These are phyloP conservation scores for Eciton burchellii DNA, from an alignment of 1,140 invertebrate species.

Conservation along the genomic window DNA sequence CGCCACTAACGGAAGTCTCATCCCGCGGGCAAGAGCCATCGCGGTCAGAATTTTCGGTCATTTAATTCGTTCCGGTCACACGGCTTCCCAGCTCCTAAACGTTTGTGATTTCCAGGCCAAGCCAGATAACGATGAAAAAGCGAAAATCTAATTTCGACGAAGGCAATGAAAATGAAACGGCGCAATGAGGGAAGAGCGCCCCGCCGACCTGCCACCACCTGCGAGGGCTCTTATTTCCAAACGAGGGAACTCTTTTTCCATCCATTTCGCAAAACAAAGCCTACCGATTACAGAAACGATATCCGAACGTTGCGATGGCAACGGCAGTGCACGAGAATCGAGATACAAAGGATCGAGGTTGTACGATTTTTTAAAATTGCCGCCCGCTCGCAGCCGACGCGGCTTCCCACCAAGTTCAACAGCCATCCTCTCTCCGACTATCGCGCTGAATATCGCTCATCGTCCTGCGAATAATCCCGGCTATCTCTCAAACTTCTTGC, in stretches of 20 bases:
- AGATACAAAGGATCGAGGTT: background rate
- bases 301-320: background rate
- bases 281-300: background rate
- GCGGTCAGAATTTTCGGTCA: slow-evolving; percentile 21
- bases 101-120: background rate
- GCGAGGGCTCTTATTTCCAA: no score
- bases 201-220: no score
- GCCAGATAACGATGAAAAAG: background rate
- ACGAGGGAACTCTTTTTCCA: no score
- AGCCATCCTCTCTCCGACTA: slow-evolving; percentile 32
- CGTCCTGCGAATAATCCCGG: slow-evolving; percentile 56
- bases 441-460: slow-evolving; percentile 56
- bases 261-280: no score
- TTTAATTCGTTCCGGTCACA: slow-evolving; percentile 15
- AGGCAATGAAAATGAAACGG: background rate
- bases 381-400: slow-evolving; percentile 18
- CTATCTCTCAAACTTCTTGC: slow-evolving; percentile 57
- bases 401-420: slow-evolving; percentile 47
- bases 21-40: background rate
- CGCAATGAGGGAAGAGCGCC: slow-evolving; percentile 1
- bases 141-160: background rate
- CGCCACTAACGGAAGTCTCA: slow-evolving; percentile 33
- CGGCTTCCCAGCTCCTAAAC: background rate
- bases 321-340: background rate
- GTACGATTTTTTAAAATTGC: slow-evolving; percentile 45